A percentile compares a stretch with the other conserved stretches of the same genome.
These are phyloP conservation scores for Pholis gunnellus DNA, from an alignment of 2,113 vertebrate species.

Conservation along the genomic window DNA sequence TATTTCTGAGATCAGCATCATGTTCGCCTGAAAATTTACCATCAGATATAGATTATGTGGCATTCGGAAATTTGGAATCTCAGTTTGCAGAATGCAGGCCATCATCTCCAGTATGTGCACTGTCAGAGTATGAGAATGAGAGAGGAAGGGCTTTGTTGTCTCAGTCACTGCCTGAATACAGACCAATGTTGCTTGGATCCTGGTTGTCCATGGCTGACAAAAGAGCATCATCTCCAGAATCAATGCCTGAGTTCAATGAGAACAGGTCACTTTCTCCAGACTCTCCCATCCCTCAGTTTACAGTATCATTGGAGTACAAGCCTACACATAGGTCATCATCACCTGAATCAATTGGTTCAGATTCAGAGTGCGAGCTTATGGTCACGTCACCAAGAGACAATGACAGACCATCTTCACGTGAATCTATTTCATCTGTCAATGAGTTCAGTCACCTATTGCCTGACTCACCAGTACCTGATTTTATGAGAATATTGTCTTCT, in stretches of 20 bases:
- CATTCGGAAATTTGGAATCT: conserved; percentile 21
- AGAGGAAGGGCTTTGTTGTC: conserved; percentile 35
- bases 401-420: conserved; percentile 74
- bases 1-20: conserved; percentile 35
- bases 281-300: conserved; percentile 73
- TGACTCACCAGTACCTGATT: conserved; percentile 72
- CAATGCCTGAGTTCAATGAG: conserved; percentile 53
- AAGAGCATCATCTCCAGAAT: conserved; percentile 73
- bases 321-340: conserved; percentile 51
- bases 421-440: conserved; percentile 65
- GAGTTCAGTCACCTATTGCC: conserved; percentile 53
- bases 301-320: conserved; percentile 4
- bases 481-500: conserved; percentile 73
- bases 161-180: conserved; percentile 59
- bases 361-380: conserved; percentile 58
- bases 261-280: conserved; percentile 71
- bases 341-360: conserved; percentile 59
- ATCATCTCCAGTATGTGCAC: conserved; percentile 51
- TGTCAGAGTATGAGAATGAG: conserved; percentile 8
- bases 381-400: conserved; percentile 51
- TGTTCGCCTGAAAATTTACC: conserved; percentile 36
- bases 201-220: conserved; percentile 8
- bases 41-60: conserved; percentile 41
- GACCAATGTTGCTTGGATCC: conserved; percentile 18
- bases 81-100: conserved; percentile 25